A percentile compares a stretch with the other conserved stretches of the same genome.
phyloP scores from a whole-genome alignment of 2,113 vertebrate genomes.

The Anhinga rufa region DNA sequence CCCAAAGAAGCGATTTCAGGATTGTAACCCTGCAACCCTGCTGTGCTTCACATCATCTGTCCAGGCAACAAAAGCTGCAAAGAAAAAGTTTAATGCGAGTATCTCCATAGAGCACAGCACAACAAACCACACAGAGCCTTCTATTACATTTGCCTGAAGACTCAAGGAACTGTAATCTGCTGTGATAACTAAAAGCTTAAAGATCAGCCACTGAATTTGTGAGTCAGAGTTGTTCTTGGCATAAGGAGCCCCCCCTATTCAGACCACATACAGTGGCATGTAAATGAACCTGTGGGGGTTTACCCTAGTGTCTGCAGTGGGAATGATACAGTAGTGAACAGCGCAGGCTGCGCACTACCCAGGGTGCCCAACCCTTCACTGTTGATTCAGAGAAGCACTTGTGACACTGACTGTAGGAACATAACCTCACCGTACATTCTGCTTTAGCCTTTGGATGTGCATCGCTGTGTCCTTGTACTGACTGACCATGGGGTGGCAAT shows the following conservation, averaged over 20 bases:
- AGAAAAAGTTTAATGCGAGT: not conserved
- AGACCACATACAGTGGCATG: fast-evolving
- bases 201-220: not conserved
- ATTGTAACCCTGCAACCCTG: not conserved
- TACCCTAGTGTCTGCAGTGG: fast-evolving
- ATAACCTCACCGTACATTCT: fast-evolving
- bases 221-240: not conserved
- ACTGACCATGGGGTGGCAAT: not conserved
- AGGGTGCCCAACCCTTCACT: fast-evolving
- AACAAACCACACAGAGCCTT: not conserved
- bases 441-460: not conserved
- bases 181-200: not conserved
- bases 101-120: not conserved
- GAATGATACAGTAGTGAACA: not conserved
- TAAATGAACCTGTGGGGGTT: not conserved
- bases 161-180: not conserved
- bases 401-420: not conserved
- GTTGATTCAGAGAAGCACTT: not conserved
- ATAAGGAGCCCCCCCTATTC: not conserved
- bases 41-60: not conserved
- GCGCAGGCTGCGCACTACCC: not conserved
- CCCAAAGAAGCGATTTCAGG: not conserved
- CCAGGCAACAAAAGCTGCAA: not conserved
- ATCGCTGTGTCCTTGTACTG: not conserved
- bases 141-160: not conserved